Evolutionary conservation across 2,888 invertebrate genomes (phyloP).

Genomic region (Philereme transversata): DNA sequence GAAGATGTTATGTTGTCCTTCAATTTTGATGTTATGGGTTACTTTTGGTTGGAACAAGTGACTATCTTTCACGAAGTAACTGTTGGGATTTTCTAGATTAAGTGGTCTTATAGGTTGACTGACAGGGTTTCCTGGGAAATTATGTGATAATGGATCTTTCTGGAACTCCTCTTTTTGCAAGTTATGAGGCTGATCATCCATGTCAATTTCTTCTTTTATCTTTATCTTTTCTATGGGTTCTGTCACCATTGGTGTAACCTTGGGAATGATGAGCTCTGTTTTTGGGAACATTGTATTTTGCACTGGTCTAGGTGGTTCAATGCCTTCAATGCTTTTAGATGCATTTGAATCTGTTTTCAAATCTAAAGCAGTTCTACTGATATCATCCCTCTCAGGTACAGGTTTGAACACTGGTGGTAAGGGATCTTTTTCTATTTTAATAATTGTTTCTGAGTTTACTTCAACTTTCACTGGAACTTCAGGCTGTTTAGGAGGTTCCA

Average conservation of each 20-base stretch:
- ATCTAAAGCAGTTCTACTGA: constrained; percentile 58
- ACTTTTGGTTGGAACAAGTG: constrained; percentile 76
- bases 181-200: constrained; percentile 71
- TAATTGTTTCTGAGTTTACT: constrained; percentile 56
- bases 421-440: constrained; percentile 73
- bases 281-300: constrained; percentile 74
- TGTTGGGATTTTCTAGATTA: constrained; percentile 76
- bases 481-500: constrained; percentile 61
- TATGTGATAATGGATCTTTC: constrained; percentile 77
- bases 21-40: constrained; percentile 74
- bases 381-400: constrained; percentile 66
- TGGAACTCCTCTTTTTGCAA: constrained; percentile 76
- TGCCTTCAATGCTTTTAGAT: constrained; percentile 59
- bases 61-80: constrained; percentile 76
- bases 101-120: constrained; percentile 71
- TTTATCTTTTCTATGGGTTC: constrained; percentile 78
- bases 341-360: constrained; percentile 68
- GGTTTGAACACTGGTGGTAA: constrained; percentile 62
- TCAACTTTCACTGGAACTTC: constrained; percentile 69
- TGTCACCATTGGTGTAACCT: constrained; percentile 82
- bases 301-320: constrained; percentile 58
- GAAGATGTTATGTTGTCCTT: constrained; percentile 72
- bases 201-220: constrained; percentile 80
- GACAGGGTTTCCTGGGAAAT: constrained; percentile 66
- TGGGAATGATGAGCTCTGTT: constrained; percentile 86